Percentiles rank a stretch among this genome's conserved stretches.
phyloP scores from a whole-genome alignment of 2,888 invertebrate species.

The Shargacucullia verbasci region DNA sequence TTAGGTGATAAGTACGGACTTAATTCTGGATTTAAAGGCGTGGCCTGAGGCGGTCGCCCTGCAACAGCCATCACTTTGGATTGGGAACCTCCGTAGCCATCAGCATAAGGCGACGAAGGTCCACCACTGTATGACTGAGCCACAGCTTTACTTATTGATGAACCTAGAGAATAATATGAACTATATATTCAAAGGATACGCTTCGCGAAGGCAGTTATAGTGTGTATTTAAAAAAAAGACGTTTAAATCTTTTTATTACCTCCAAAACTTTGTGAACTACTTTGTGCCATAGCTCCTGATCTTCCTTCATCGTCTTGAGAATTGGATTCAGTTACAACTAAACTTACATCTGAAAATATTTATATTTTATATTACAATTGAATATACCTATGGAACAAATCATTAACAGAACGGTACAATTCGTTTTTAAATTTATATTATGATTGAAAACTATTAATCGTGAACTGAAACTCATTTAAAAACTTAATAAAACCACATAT shows the following conservation, averaged over 20 bases:
- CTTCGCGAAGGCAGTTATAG: too few species aligned
- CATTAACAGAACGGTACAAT: too few species aligned
- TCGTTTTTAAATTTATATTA: too few species aligned
- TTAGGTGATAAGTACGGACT: constrained; percentile 15
- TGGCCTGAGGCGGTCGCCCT: neutral
- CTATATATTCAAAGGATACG: neutral
- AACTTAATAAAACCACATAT: too few species aligned
- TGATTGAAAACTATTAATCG: too few species aligned
- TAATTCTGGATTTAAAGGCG: constrained; percentile 23
- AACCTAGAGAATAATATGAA: constrained; percentile 12
- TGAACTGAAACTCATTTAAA: too few species aligned
- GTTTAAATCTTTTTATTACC: constrained; percentile 25
- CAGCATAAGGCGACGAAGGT: constrained; percentile 17
- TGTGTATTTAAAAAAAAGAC: neutral
- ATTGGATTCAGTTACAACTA: constrained; percentile 26
- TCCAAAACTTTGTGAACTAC: constrained; percentile 28
- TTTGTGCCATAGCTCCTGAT: constrained; percentile 38
- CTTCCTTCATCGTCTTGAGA: constrained; percentile 23
- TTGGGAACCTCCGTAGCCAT: constrained; percentile 6
- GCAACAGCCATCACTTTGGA: constrained; percentile 15
- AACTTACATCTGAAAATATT: constrained; percentile 31
- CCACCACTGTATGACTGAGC: constrained; percentile 19
- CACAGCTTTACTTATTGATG: constrained; percentile 13
- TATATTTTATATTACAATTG: neutral
- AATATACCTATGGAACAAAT: too few species aligned